Evolutionary conservation across 2,797 vertebrate species (phyloP).

Genomic region (Pantherophis vulpinus): DNA sequence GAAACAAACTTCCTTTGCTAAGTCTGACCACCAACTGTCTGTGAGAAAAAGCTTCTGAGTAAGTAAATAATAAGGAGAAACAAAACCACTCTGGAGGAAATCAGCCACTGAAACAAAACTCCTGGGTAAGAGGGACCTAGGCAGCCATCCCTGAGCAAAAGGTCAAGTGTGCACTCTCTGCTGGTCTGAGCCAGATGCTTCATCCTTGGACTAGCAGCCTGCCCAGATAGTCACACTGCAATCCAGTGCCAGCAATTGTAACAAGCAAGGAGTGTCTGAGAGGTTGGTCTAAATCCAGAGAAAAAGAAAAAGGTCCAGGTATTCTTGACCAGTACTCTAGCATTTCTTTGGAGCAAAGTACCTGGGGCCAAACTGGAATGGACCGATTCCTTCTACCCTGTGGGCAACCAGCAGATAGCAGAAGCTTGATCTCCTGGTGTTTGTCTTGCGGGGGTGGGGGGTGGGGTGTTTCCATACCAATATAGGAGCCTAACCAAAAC

Average conservation of each 20-base stretch:
- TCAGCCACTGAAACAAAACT: background rate
- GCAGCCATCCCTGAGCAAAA: background rate
- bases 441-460: background rate
- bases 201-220: background rate
- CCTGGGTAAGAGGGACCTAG: background rate
- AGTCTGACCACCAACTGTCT: background rate
- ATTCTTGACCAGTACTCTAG: background rate
- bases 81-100: background rate
- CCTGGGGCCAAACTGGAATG: background rate
- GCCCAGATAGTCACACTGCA: background rate
- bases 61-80: background rate
- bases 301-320: background rate
- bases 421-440: background rate
- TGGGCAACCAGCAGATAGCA: no score
- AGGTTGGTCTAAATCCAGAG: background rate
- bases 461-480: background rate
- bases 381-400: background rate
- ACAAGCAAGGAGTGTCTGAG: background rate
- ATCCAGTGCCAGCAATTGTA: background rate
- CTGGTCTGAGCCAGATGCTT: background rate
- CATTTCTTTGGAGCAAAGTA: background rate
- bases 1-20: background rate
- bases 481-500: background rate
- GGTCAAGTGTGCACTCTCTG: no score
- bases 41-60: background rate